Percentiles rank a stretch among this genome's conserved stretches.
Evolutionary conservation across 1,140 invertebrate genomes (phyloP).

Genomic region (Anastrepha obliqua): DNA sequence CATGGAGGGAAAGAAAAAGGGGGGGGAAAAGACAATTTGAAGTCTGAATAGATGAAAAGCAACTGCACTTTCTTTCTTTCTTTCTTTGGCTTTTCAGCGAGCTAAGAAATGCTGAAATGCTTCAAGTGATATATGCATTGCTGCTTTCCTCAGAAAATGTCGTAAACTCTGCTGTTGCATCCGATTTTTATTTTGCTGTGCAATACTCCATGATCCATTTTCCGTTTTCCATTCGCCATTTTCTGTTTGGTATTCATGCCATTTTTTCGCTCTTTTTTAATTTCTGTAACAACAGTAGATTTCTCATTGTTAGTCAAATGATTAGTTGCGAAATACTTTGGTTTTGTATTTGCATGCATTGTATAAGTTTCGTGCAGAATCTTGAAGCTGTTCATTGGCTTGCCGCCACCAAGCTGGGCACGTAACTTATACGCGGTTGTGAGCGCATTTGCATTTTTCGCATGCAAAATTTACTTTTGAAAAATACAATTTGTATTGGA

Average conservation of each 20-base stretch:
- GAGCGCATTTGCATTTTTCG: neutral
- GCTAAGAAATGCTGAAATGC: neutral
- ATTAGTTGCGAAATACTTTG: slow-evolving; percentile 44
- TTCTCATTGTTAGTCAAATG: slow-evolving; percentile 38
- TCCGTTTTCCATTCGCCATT: neutral
- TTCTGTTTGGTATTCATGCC: neutral
- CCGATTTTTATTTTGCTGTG: slow-evolving; percentile 38
- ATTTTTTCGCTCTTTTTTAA: slow-evolving; percentile 18
- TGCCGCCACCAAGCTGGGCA: neutral
- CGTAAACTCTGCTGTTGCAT: slow-evolving; percentile 35
- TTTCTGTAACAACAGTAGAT: slow-evolving; percentile 12
- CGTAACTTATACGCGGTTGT: slow-evolving; percentile 24
- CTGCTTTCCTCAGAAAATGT: neutral
- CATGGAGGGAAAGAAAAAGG: no score
- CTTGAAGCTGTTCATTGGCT: neutral
- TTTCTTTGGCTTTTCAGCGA: neutral
- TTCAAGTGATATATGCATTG: neutral
- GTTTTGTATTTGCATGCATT: neutral
- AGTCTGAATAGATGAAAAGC: neutral
- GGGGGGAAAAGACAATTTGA: no score
- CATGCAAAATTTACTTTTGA: neutral
- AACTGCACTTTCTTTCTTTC: neutral
- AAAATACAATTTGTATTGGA: neutral
- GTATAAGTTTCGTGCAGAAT: neutral
- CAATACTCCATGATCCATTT: no score